Percentiles rank a stretch among this genome's conserved stretches.
These are phyloP conservation scores for Allygus modestus DNA, from an alignment of 2,888 invertebrate species.

Conservation along the genomic window DNA sequence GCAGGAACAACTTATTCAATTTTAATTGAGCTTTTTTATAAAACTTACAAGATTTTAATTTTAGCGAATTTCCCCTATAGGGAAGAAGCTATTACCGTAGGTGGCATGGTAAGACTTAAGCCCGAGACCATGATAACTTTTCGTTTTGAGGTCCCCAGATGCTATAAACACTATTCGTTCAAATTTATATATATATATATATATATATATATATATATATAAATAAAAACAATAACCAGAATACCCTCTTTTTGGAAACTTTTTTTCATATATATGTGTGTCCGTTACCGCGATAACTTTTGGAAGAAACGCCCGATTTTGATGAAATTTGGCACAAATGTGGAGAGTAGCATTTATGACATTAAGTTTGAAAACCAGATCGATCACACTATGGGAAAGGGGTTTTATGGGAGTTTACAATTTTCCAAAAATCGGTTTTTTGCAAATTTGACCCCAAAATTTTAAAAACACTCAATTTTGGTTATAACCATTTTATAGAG, in stretches of 20 bases:
- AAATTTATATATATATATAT: not conserved
- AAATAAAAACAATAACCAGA: too few species aligned
- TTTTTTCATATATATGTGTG: not conserved
- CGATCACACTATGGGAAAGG: not conserved
- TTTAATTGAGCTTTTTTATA: too few species aligned
- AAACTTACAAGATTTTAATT: not conserved
- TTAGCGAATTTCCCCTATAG: conserved; percentile 5
- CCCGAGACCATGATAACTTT: not conserved
- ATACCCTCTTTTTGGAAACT: too few species aligned
- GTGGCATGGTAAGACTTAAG: not conserved
- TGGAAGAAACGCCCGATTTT: not conserved
- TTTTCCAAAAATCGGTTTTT: not conserved
- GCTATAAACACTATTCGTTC: not conserved
- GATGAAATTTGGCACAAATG: not conserved
- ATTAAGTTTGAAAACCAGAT: not conserved
- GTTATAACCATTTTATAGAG: not conserved
- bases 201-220: conserved; percentile 9
- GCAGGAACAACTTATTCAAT: too few species aligned
- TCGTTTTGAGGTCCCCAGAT: not conserved
- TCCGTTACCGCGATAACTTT: not conserved
- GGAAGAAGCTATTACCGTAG: not conserved
- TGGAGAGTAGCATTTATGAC: not conserved
- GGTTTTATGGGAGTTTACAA: not conserved
- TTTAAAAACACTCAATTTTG: not conserved
- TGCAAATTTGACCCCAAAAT: too few species aligned